phyloP scores from a whole-genome alignment of 2,888 invertebrate genomes.

The Euspilapteryx auroguttella region DNA sequence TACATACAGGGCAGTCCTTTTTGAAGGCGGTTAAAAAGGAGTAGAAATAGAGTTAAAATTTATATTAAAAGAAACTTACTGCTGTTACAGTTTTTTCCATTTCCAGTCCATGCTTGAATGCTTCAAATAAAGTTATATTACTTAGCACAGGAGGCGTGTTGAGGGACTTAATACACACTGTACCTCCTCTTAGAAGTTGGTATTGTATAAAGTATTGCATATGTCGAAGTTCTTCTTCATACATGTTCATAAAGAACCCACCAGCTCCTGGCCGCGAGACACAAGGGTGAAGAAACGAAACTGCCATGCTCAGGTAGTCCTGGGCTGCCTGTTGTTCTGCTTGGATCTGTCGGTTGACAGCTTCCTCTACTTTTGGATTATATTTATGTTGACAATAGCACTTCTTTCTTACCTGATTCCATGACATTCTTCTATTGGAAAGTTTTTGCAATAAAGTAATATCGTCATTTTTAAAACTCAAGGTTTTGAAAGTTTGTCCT shows the following conservation, averaged over 20 bases:
- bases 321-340: conserved; percentile 22
- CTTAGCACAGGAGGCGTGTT: conserved; percentile 8
- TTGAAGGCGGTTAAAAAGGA: too few species aligned
- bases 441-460: too few species aligned
- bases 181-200: conserved; percentile 19
- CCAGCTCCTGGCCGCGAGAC: conserved; percentile 16
- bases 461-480: too few species aligned
- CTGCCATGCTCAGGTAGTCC: conserved; percentile 20
- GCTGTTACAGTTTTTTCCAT: conserved; percentile 21
- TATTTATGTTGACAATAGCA: conserved; percentile 14
- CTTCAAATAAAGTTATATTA: conserved; percentile 14
- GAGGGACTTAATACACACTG: conserved; percentile 12
- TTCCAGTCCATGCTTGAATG: conserved; percentile 15
- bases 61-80: conserved; percentile 14
- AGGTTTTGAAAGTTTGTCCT: too few species aligned
- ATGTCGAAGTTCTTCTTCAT: conserved; percentile 20
- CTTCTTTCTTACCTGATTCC: conserved; percentile 21
- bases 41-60: too few species aligned
- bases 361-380: conserved; percentile 14
- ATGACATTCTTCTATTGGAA: conserved; percentile 2
- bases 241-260: conserved; percentile 24
- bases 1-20: too few species aligned
- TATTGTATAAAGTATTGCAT: conserved; percentile 20
- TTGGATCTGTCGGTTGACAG: conserved; percentile 19
- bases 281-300: conserved; percentile 16